Percentiles rank a stretch among this genome's conserved stretches.
These are phyloP conservation scores for Lithobates sylvaticus DNA, from an alignment of 2,797 vertebrate genomes.

Conservation along the genomic window DNA sequence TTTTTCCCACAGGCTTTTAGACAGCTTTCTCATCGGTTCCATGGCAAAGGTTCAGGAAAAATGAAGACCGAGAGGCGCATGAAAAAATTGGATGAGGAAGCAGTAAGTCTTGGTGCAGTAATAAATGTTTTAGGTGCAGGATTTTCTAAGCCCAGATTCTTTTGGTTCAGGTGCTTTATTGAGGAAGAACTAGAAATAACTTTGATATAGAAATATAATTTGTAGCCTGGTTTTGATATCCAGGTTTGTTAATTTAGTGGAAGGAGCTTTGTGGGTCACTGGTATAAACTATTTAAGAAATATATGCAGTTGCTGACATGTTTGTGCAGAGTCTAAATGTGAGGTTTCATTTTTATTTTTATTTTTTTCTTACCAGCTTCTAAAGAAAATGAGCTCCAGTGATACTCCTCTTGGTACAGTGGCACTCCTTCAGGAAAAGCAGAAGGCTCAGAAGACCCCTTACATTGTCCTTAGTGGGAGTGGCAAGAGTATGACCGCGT, in stretches of 20 bases:
- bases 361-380: slow-evolving; percentile 70
- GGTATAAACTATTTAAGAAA: not conserved
- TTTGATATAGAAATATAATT: too few relatives aligned
- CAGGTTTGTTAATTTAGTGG: too few relatives aligned
- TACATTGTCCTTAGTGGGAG: slow-evolving; percentile 94
- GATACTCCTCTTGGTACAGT: slow-evolving; percentile 92
- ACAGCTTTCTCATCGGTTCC: slow-evolving; percentile 92
- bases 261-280: too few relatives aligned
- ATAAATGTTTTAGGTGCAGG: too few relatives aligned
- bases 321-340: not conserved
- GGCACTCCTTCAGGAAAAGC: slow-evolving; percentile 93
- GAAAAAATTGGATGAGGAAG: slow-evolving; percentile 94
- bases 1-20: slow-evolving; percentile 81
- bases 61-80: slow-evolving; percentile 94
- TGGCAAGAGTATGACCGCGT: slow-evolving; percentile 95
- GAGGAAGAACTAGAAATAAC: too few relatives aligned
- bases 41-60: slow-evolving; percentile 93
- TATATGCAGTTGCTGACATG: not conserved
- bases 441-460: slow-evolving; percentile 94
- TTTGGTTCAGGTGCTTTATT: too few relatives aligned
- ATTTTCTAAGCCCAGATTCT: too few relatives aligned
- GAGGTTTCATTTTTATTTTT: not conserved
- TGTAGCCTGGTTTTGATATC: too few relatives aligned
- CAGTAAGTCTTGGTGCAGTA: slow-evolving; percentile 70
- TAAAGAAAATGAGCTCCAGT: slow-evolving; percentile 97